A percentile compares a stretch with the other conserved stretches of the same genome.
Conservation (phyloP, 1,140 invertebrate genomes). For the Ips typographus region DNA sequence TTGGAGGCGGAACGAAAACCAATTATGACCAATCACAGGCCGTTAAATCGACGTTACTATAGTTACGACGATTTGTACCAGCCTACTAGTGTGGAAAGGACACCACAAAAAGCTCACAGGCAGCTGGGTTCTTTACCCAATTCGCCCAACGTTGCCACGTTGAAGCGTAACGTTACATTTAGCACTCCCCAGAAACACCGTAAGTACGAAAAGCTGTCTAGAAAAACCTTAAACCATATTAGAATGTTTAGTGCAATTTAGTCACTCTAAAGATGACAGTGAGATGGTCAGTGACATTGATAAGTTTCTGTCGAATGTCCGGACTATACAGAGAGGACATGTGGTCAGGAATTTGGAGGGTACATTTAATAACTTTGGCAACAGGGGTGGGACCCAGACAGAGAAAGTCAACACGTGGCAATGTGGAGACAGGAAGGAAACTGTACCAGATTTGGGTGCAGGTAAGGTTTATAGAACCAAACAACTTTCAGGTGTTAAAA, state of each 20-base stretch:
- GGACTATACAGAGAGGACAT: slow-evolving; percentile 51
- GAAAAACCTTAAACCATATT: neutral
- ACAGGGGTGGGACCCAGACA: neutral
- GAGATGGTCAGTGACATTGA: slow-evolving; percentile 57
- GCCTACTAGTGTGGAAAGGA: slow-evolving; percentile 46
- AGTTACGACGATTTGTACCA: slow-evolving; percentile 46
- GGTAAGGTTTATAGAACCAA: slow-evolving; percentile 40
- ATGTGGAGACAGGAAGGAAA: slow-evolving; percentile 46
- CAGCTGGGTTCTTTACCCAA: slow-evolving; percentile 45
- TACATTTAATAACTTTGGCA: slow-evolving; percentile 30
- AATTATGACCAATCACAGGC: slow-evolving; percentile 22
- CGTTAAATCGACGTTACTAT: slow-evolving; percentile 29
- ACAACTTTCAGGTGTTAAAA: slow-evolving; percentile 29
- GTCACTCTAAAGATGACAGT: slow-evolving; percentile 48
- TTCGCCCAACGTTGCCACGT: slow-evolving; percentile 38
- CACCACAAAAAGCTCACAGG: slow-evolving; percentile 47
- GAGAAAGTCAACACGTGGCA: slow-evolving; percentile 43
- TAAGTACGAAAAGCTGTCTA: slow-evolving; percentile 16
- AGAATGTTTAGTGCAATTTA: neutral
- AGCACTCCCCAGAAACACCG: slow-evolving; percentile 24
- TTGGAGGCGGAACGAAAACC: slow-evolving; percentile 7
- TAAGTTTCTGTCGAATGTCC: slow-evolving; percentile 57
- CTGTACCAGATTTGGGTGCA: slow-evolving; percentile 51
- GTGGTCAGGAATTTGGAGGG: slow-evolving; percentile 40
- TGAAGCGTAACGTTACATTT: slow-evolving; percentile 16